Conservation (phyloP, 2,113 vertebrate genomes). For the Platichthys stellatus region DNA sequence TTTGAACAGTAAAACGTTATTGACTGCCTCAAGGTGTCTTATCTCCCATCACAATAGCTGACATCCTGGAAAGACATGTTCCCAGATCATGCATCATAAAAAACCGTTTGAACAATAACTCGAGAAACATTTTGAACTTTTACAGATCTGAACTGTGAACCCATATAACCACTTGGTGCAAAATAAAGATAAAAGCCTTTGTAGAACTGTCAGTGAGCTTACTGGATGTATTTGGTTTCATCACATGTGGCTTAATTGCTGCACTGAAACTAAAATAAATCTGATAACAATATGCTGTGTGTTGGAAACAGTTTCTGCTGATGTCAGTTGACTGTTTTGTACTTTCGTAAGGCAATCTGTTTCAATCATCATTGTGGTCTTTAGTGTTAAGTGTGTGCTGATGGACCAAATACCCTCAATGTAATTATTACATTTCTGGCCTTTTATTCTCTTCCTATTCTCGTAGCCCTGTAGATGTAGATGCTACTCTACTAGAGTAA, state of each 20-base stretch:
- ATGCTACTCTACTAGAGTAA: too few species aligned
- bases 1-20: constrained; percentile 20
- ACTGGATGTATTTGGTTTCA: background rate
- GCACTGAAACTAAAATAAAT: background rate
- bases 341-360: too few species aligned
- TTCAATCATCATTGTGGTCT: too few species aligned
- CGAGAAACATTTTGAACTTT: constrained; percentile 11
- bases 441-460: background rate
- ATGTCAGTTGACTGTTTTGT: too few species aligned
- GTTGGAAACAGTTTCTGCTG: too few species aligned
- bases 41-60: constrained; percentile 10
- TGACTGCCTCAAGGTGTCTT: constrained; percentile 4
- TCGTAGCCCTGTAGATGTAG: too few species aligned
- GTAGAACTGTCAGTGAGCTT: background rate
- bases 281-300: background rate
- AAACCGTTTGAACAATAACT: constrained; percentile 8
- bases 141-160: constrained; percentile 19
- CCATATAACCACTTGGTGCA: background rate
- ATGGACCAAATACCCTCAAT: background rate
- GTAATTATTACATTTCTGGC: background rate
- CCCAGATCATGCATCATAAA: constrained; percentile 20
- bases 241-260: background rate
- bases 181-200: constrained; percentile 12
- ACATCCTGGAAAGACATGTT: background rate
- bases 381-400: too few species aligned